phyloP scores from a whole-genome alignment of 1,140 invertebrate species.

The Octopus sinensis region DNA sequence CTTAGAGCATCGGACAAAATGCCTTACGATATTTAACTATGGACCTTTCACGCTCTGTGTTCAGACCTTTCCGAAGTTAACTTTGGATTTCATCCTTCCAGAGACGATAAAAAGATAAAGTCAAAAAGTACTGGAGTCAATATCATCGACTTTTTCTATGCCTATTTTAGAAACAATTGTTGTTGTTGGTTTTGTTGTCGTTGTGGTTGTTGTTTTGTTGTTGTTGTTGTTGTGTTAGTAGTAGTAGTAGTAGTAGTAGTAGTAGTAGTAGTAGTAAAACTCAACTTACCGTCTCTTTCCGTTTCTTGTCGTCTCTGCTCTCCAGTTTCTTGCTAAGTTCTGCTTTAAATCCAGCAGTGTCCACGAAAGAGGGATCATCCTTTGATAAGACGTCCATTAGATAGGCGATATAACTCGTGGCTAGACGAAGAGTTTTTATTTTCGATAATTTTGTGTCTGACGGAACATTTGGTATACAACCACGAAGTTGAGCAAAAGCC shows the following conservation, averaged over 20 bases:
- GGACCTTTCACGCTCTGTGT: too few relatives aligned
- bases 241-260: background rate
- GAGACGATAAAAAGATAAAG: too few relatives aligned
- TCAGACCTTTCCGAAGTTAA: too few relatives aligned
- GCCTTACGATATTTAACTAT: too few relatives aligned
- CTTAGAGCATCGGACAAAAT: too few relatives aligned
- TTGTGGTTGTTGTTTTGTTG: background rate
- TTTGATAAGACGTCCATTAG: constrained; percentile 60
- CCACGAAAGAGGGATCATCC: constrained; percentile 57
- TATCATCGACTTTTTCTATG: background rate
- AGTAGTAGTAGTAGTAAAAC: background rate
- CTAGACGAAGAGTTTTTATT: constrained; percentile 62
- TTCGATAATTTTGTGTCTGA: constrained; percentile 84
- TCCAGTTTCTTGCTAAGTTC: constrained; percentile 57
- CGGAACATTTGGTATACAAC: constrained; percentile 93
- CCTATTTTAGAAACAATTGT: background rate
- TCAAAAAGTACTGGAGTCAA: too few relatives aligned
- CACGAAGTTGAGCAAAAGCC: constrained; percentile 84
- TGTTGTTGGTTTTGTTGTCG: background rate
- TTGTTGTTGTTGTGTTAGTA: background rate
- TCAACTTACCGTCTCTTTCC: constrained; percentile 29
- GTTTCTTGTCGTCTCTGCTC: constrained; percentile 46
- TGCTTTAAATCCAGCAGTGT: constrained; percentile 60
- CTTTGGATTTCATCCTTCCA: too few relatives aligned
- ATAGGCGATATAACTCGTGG: constrained; percentile 61